phyloP scores from a whole-genome alignment of 2,113 vertebrate genomes.

The Macaca nemestrina region DNA sequence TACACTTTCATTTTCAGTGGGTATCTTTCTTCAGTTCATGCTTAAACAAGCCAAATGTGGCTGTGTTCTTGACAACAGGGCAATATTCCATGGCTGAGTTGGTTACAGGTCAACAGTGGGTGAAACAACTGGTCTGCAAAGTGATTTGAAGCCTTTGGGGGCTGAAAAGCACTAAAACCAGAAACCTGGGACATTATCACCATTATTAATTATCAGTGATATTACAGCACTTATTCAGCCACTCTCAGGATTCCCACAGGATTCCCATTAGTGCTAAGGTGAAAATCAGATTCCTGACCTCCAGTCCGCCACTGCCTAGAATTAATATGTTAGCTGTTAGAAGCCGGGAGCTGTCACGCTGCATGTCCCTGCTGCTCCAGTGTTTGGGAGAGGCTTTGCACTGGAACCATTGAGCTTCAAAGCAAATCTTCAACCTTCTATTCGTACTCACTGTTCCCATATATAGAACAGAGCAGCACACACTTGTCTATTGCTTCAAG shows the following conservation, averaged over 20 bases:
- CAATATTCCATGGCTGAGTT: neutral
- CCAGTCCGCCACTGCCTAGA: neutral
- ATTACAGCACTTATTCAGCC: neutral
- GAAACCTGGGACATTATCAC: neutral
- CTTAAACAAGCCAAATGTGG: constrained; percentile 48
- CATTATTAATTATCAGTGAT: constrained; percentile 53
- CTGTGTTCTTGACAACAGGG: constrained; percentile 3
- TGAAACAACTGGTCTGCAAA: neutral
- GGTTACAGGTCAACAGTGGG: constrained; percentile 9
- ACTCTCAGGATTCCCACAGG: constrained; percentile 15
- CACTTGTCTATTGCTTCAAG: constrained; percentile 80
- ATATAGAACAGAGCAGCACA: constrained; percentile 79
- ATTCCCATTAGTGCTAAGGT: constrained; percentile 26
- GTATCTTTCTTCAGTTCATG: constrained; percentile 49
- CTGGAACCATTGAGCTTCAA: constrained; percentile 75
- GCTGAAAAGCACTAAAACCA: constrained; percentile 32
- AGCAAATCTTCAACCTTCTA: constrained; percentile 81
- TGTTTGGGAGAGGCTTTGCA: constrained; percentile 67
- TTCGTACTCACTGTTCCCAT: constrained; percentile 77
- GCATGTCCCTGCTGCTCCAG: neutral
- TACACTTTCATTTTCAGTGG: constrained; percentile 58
- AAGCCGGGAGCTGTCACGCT: neutral
- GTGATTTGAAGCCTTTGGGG: constrained; percentile 10
- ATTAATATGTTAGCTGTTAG: constrained; percentile 42
- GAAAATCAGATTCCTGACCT: constrained; percentile 52